Evolutionary conservation across 2,113 vertebrate genomes (phyloP), one percentile per base, ranked within the genome.

Genomic region (Paradisaea rubra): DNA sequence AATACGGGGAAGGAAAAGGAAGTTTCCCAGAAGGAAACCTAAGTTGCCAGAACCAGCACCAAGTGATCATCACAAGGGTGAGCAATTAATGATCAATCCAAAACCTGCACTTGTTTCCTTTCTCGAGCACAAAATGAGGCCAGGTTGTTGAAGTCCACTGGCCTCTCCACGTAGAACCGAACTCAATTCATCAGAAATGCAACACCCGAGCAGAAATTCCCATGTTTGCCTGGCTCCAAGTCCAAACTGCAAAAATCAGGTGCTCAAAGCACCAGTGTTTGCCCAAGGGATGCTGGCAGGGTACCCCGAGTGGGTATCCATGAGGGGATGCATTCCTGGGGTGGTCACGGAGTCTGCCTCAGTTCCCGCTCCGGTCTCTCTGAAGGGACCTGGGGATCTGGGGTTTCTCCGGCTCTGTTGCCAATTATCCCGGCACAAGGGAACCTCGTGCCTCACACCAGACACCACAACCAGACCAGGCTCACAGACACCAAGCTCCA

Each of bases 311-410:
- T 1, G 6, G 4, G 13, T 24, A 5, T 16, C 33, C 31, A 30
- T 1, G 1, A 37, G 33, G 31, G 9, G n/a, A 52, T 35, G 53
- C 17, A 11, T 8, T 7, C 0, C 57, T 1, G 4, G 31, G 35
- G 44, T 70, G 42, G 31, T 10, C 19, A 16, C 18, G 50, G 2
- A 0, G 27, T 59, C 68, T 56, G 39, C 28, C 54, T 53, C 35
- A 5, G 21, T 5, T 22, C 25, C 56, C 0, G 0, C 39, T 59
- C 30, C 0, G 0, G 1, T 31, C 45, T 63, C 11, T 53, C n/a
- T 50, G 13, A 4, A 12, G 15, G 11, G 13, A 18, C 4, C 22
- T 1, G 0, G 7, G 18, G 33, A 88, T 7, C 37, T 41, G 28
- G 4, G 4, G 2, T 64, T 90, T 64, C 39, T 88, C 65, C 0